These are phyloP conservation scores for Acipenser ruthenus DNA, from an alignment of 2,797 vertebrate species.

Conservation along the genomic window DNA sequence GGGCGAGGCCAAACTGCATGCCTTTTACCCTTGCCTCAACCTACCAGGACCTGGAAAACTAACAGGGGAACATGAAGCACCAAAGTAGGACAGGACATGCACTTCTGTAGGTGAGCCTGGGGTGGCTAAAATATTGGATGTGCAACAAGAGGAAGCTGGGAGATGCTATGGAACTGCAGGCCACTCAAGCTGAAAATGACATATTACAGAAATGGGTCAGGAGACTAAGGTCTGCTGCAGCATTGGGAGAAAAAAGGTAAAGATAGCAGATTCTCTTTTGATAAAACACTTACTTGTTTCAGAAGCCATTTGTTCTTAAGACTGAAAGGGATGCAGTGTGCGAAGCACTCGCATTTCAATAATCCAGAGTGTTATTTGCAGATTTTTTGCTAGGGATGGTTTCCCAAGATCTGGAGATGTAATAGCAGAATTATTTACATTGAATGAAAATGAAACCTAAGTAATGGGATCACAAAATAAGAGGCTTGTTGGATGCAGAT, in stretches of 20 bases:
- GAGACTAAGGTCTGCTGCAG: constrained; percentile 68
- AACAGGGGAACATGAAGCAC: neutral
- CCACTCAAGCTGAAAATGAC: constrained; percentile 38
- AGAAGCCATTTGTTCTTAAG: neutral
- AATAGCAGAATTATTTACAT: constrained; percentile 19
- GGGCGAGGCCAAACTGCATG: constrained; percentile 36
- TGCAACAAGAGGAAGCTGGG: constrained; percentile 37
- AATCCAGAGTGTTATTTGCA: too few relatives aligned
- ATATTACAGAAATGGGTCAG: constrained; percentile 59
- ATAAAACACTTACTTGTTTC: neutral
- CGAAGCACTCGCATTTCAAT: neutral
- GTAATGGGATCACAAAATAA: constrained; percentile 40
- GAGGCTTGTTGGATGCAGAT: constrained; percentile 18
- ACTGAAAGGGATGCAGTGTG: neutral
- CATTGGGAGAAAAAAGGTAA: constrained; percentile 69
- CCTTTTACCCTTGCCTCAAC: constrained; percentile 28
- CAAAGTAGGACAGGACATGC: constrained; percentile 14
- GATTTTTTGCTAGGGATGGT: too few relatives aligned
- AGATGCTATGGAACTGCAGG: constrained; percentile 25
- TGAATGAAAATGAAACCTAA: neutral
- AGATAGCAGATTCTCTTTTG: neutral
- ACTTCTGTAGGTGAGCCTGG: constrained; percentile 9
- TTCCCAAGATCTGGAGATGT: too few relatives aligned
- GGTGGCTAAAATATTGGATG: constrained; percentile 25
- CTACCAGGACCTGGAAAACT: constrained; percentile 18